These are phyloP conservation scores for Zingel zingel DNA, from an alignment of 2,113 vertebrate genomes.

Conservation along the genomic window DNA sequence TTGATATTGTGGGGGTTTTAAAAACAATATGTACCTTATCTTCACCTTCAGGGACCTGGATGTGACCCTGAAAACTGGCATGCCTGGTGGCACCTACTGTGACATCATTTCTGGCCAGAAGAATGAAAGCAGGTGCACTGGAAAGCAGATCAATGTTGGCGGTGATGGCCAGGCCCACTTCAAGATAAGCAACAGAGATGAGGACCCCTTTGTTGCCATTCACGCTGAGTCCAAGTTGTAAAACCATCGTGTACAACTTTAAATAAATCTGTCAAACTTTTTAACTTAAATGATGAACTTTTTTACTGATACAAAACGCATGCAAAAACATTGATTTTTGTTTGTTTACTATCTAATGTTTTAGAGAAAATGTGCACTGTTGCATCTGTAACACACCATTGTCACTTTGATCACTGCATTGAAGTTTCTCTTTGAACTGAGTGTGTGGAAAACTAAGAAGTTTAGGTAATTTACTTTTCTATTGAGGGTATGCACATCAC, in stretches of 20 bases:
- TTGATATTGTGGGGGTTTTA: not conserved
- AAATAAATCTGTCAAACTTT: conserved; percentile 17
- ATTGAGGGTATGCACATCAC: not conserved
- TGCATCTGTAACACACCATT: not conserved
- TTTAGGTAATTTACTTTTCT: not conserved
- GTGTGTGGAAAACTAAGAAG: not conserved
- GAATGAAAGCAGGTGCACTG: conserved; percentile 84
- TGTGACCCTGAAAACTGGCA: conserved; percentile 86
- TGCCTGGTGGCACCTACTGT: conserved; percentile 92
- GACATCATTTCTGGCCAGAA: conserved; percentile 95
- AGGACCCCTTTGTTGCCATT: conserved; percentile 92
- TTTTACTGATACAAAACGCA: not conserved
- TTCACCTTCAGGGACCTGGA: conserved; percentile 84
- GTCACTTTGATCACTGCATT: not conserved
- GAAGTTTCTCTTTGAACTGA: not conserved
- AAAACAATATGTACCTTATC: not conserved
- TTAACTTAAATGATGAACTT: not conserved
- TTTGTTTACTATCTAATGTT: too few relatives aligned
- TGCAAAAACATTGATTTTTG: too few relatives aligned
- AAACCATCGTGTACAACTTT: not conserved
- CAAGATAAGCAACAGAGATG: conserved; percentile 86
- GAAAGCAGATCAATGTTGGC: conserved; percentile 85
- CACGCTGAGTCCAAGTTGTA: conserved; percentile 87
- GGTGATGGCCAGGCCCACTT: conserved; percentile 86
- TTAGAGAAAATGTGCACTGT: too few relatives aligned